Percentiles rank a stretch among this genome's conserved stretches.
These are phyloP conservation scores for Microplitis mediator DNA, from an alignment of 1,140 invertebrate species.

Conservation along the genomic window DNA sequence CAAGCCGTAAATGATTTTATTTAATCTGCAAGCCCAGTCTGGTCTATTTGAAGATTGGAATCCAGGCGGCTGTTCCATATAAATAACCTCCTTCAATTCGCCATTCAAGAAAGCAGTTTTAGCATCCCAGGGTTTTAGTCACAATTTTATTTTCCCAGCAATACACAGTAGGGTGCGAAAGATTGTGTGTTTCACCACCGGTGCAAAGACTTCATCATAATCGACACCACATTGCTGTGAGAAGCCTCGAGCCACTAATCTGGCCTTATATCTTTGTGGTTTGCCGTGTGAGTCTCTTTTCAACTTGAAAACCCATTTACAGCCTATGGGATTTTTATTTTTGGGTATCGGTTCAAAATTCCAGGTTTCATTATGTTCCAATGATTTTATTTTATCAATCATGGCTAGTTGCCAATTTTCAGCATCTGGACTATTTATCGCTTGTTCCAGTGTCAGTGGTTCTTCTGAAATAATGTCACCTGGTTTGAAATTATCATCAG, in stretches of 20 bases:
- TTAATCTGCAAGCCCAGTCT: slow-evolving; percentile 41
- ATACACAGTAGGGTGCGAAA: background rate
- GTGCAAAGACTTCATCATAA: background rate
- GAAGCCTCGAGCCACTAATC: background rate
- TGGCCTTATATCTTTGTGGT: background rate
- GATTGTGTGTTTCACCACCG: background rate
- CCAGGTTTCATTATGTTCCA: background rate
- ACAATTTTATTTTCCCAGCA: background rate
- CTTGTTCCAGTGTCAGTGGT: background rate
- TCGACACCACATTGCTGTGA: background rate
- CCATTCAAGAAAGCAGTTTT: background rate
- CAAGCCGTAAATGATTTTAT: slow-evolving; percentile 46
- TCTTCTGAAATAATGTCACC: background rate
- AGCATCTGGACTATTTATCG: background rate
- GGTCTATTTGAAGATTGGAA: background rate
- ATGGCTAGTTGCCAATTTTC: background rate
- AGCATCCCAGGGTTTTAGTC: background rate
- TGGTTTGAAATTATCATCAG: background rate
- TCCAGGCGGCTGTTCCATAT: background rate
- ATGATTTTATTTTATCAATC: background rate
- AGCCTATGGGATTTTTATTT: background rate
- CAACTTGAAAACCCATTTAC: background rate
- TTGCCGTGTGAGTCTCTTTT: background rate
- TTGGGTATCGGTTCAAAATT: background rate
- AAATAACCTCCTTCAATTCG: background rate